Evolutionary conservation across 2,113 vertebrate genomes (phyloP).

Genomic region (Phyllostomus hastatus): DNA sequence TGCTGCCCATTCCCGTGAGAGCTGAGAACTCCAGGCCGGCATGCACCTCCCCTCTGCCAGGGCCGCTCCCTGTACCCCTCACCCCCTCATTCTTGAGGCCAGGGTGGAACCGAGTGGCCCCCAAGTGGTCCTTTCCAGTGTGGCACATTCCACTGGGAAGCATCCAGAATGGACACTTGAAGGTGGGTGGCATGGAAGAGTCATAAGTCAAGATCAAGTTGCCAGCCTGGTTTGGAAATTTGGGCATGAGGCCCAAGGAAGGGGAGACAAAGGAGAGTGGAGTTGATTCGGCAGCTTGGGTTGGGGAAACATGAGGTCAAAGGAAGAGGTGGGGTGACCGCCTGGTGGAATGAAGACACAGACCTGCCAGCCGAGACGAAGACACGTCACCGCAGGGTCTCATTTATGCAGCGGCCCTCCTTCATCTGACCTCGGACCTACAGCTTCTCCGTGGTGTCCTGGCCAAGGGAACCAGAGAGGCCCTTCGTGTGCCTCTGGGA

Average conservation of each 20-base stretch:
- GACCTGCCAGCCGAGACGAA: neutral
- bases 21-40: neutral
- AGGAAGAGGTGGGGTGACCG: neutral
- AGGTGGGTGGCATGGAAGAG: neutral
- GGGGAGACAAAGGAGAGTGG: neutral
- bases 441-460: neutral
- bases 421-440: neutral
- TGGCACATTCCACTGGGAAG: neutral
- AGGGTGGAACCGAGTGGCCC: neutral
- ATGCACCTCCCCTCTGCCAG: neutral
- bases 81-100: neutral
- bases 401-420: neutral
- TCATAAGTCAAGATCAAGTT: neutral
- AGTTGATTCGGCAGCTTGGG: neutral
- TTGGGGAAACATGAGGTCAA: neutral
- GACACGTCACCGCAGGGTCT: neutral
- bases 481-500: neutral
- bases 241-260: neutral
- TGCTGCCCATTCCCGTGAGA: neutral
- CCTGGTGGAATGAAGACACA: neutral
- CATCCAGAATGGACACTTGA: neutral
- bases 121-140: neutral
- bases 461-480: neutral
- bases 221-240: neutral
- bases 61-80: neutral